Base-by-base conservation (phyloP, 2,113 vertebrate species). In the Pipa parva region DNA sequence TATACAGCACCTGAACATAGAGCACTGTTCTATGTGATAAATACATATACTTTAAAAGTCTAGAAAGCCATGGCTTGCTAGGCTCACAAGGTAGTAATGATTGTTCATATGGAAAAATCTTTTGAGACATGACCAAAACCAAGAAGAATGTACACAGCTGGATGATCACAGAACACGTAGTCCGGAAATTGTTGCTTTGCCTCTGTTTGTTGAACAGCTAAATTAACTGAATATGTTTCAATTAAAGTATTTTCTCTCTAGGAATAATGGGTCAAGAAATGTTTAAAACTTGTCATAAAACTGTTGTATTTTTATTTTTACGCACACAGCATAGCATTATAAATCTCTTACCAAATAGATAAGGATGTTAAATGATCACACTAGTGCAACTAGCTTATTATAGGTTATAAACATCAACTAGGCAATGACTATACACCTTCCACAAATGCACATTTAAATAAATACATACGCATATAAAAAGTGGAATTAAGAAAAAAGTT, bases 71-170 rank as follows among this genome's bases (percentile, higher is more conserved):
- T 49, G 78, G 82, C 81, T 84, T 85, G 86, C 83, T 54, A 75
- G 79, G 78, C 59, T 75, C 58, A 57, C 20, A 75, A 63, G 81
- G 82, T 63, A 73, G 77, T 78, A 77, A 72, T 79, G 82, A 83
- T 56, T 83, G 85, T 65, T 83, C 78, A 75, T 77, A 78, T 72
- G 83, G 82, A 86, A 87, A 84, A 84, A 80, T 81, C 80, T 85
- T 85, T 87, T 49, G 81, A 90, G 90, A 90, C 87, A 83, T 87
- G 83, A 90, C 81, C 83, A 83, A 77, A 78, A 85, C 84, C 84
- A 84, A 82, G 66, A 90, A 81, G 85, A 85, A 90, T 89, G 86
- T 62, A 65, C 80, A 83, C 88, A 89, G 87, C 87, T 89, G 87
- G 80, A 70, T 84, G 81, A 85, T 77, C 68, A 81, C 80, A 79